Base-by-base conservation (phyloP, 2,113 vertebrate genomes). In the Gallinago jamesoni region DNA sequence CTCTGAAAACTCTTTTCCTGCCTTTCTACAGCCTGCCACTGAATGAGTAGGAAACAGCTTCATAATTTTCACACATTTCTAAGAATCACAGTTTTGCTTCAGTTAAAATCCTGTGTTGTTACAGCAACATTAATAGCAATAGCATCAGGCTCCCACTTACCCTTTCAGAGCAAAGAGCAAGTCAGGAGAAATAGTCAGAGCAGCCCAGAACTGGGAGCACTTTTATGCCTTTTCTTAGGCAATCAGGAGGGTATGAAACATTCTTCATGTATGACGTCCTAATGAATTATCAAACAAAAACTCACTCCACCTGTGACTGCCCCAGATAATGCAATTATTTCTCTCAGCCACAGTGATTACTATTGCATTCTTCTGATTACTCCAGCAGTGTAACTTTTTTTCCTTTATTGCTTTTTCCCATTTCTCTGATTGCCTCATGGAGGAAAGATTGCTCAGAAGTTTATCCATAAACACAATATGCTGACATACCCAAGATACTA, bases 221-320 rank as follows among this genome's bases (percentile, higher is more conserved):
- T 97, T 96, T 95, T 97, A 91, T 84, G 1, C 39, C 47, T 45
- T 94, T 94, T 60, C 91, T 89, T 81, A 39, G 73, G 95, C 93
- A 93, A 93, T 53, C 68, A 3, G 59, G 59, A 41, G 50, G 76
- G 39, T 37, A 17, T 17, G 84, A 95, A 89, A 57, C 93, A 84
- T 74, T 69, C 56, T 31, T 56, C 35, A 2, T 4, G 24, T 8
- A 9, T 47, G 89, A 90, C 50, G 55, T 9, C 19, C 72, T 47
- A 41, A 87, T 64, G 81, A 25, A 20, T 73, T 82, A 84, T 75
- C 70, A 31, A 14, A 73, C 37, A 92, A 80, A 96, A 95, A 92
- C 69, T 35, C 55, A 35, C 93, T 55, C 93, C 93, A 39, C 96
- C 93, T 96, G 39, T 12, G 39, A 5, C 57, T 69, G 84, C 68